Evolutionary conservation across 2,113 vertebrate genomes (phyloP), one percentile per base, ranked within the genome.

Genomic region (Salminus brasiliensis): DNA sequence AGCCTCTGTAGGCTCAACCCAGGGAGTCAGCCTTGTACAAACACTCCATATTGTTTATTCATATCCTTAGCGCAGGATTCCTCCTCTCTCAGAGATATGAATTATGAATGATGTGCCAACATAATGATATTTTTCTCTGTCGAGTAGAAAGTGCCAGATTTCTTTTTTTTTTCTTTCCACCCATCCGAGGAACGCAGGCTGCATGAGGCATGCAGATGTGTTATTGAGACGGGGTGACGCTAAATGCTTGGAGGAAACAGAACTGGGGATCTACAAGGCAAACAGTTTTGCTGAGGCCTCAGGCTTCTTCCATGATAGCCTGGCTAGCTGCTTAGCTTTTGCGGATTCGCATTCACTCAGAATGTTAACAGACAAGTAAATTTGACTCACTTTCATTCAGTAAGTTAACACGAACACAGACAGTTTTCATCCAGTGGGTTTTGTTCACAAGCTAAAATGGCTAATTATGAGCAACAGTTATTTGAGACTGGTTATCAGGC

Each of bases 11-110:
- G 4, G n/a, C 25, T 9, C 55, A 66, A 39, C n/a, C 0, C 16
- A 18, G 11, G 21, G 57, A 70, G 57, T 45, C 73, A 25, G 74
- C 62, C 76, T 6, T 52, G 79, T 57, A 70, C 74, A 87, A 82
- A 57, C 66, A 82, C 85, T 88, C 87, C 75, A 86, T 88, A 85
- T 89, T 88, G 85, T 83, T 86, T 89, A 87, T 79, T 75, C 81
- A 69, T 53, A 72, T 59, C 60, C 79, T 32, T 29, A 83, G 63
- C 75, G 55, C 80, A 80, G 55, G 75, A 82, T 88, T 84, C 72
- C 72, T 68, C 69, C 53, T 67, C 68, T 43, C 32, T 81, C 70
- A 65, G 71, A 39, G 57, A 52, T 53, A 81, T 72, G 25, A 85
- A 85, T 84, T 84, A 36, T 52, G 49, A 59, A 72, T 49, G 32